These are phyloP conservation scores for Anarrhichthys ocellatus DNA, from an alignment of 2,113 vertebrate genomes.

Conservation along the genomic window DNA sequence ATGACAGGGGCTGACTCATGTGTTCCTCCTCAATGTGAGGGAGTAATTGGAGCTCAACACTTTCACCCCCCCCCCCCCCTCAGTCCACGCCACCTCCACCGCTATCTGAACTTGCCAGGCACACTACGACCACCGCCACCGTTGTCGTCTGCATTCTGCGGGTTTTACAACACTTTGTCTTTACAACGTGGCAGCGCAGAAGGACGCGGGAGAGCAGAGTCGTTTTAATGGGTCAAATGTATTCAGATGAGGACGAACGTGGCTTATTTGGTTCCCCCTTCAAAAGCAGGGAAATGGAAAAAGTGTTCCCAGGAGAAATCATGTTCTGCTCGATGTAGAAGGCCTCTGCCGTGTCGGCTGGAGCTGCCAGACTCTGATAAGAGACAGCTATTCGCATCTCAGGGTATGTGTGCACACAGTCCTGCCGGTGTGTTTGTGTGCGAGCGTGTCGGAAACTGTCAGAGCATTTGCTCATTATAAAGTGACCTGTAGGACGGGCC, in stretches of 20 bases:
- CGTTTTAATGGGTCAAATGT: conserved; percentile 95
- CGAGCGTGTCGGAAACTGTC: conserved; percentile 81
- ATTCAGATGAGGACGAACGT: conserved; percentile 97
- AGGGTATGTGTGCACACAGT: conserved; percentile 70
- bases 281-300: conserved; percentile 96
- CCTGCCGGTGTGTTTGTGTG: conserved; percentile 41
- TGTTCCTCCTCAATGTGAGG: conserved; percentile 48
- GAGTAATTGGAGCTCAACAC: conserved; percentile 70
- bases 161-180: background rate
- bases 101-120: conserved; percentile 74
- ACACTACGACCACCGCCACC: conserved; percentile 73
- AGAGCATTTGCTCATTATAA: conserved; percentile 92
- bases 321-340: conserved; percentile 91
- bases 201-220: conserved; percentile 72
- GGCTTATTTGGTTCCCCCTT: conserved; percentile 97
- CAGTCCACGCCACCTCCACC: conserved; percentile 58
- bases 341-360: conserved; percentile 81
- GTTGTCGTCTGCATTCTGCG: conserved; percentile 89
- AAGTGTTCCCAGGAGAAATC: conserved; percentile 96
- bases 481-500: conserved; percentile 90
- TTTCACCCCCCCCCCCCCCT: conserved; percentile 41
- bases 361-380: conserved; percentile 91
- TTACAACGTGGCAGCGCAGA: conserved; percentile 64
- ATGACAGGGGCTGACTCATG: conserved; percentile 60
- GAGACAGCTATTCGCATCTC: conserved; percentile 85